Evolutionary conservation across 2,888 invertebrate genomes (phyloP), one percentile per base, ranked within the genome.

Genomic region (Rambutsinella grinnellia): DNA sequence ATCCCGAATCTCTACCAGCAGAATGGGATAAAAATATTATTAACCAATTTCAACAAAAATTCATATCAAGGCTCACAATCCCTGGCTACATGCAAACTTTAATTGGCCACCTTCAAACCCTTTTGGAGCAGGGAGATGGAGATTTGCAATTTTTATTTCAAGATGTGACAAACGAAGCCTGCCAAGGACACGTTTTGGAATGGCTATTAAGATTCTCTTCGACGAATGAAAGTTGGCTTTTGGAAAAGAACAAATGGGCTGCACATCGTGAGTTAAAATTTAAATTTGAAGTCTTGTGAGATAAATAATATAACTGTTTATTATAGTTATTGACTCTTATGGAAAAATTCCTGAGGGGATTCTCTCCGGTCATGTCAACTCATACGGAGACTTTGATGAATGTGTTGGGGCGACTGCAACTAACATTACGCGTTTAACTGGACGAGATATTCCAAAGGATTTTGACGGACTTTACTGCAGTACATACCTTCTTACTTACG

Each of bases 321-420:
- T 61, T 61, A 5, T 27, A 89, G 89, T 89, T 88, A 80, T 88
- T 26, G 89, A 89, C 82, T 85, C 89, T 0, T 87, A 87, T 2
- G 87, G 88, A 2, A 89, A 88, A 83, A 79, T 88, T 0, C 88
- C 87, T 36, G 85, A 87, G 8, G 88, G 89, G 2, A 78, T 89
- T 17, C 81, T 88, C 3, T 76, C 84, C 13, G 89, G 89, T 0
- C 88, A 89, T 79, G 76, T 86, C 6, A 85, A 86, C 19, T 87
- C 88, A 74, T 84, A 87, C 27, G 89, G 89, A 10, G 86, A 87
- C 76, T 89, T 86, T 83, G 86, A 87, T 69, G 87, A 89, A 84
- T 89, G 89, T 79, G 69, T 83, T 10, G 36, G 68, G 21, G 54
- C 78, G 3, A 58, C 51, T 3, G 46, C 23, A 3, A 17, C 51